phyloP scores from a whole-genome alignment of 2,888 invertebrate genomes.

The Ennomos fuscantarius region DNA sequence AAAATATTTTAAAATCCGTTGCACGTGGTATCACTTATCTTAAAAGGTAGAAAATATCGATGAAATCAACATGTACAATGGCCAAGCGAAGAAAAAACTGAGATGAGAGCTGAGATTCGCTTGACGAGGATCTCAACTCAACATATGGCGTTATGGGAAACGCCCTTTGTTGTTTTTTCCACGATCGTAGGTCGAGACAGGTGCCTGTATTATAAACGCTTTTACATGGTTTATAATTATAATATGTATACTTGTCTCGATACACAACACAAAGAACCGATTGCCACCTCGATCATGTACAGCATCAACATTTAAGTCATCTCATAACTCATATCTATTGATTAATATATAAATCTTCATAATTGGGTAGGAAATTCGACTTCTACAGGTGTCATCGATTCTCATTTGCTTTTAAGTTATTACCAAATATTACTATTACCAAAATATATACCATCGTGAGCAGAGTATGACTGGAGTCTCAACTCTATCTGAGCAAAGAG shows the following conservation, averaged over 20 bases:
- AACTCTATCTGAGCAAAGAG: too few relatives aligned
- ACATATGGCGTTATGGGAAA: slow-evolving; percentile 66
- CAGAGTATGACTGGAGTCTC: too few relatives aligned
- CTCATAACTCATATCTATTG: too few relatives aligned
- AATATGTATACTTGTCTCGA: background rate
- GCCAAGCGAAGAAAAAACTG: slow-evolving; percentile 46
- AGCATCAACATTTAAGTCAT: background rate
- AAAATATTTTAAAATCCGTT: slow-evolving; percentile 11
- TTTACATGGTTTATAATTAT: slow-evolving; percentile 23
- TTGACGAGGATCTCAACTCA: slow-evolving; percentile 57
- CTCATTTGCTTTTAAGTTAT: too few relatives aligned
- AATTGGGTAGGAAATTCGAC: too few relatives aligned
- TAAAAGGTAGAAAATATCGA: slow-evolving; percentile 9
- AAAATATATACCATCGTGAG: too few relatives aligned
- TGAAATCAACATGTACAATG: slow-evolving; percentile 49
- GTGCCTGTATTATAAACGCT: slow-evolving; percentile 31
- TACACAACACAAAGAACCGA: slow-evolving; percentile 11
- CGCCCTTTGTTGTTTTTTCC: slow-evolving; percentile 58
- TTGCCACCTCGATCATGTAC: slow-evolving; percentile 1
- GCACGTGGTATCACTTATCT: slow-evolving; percentile 48
- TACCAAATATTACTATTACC: too few relatives aligned
- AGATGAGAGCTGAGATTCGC: slow-evolving; percentile 50
- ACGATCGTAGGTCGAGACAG: slow-evolving; percentile 46
- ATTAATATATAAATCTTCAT: too few relatives aligned
- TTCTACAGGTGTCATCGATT: too few relatives aligned